Evolutionary conservation across 2,888 invertebrate genomes (phyloP).

Genomic region (Oligia fasciuncula): DNA sequence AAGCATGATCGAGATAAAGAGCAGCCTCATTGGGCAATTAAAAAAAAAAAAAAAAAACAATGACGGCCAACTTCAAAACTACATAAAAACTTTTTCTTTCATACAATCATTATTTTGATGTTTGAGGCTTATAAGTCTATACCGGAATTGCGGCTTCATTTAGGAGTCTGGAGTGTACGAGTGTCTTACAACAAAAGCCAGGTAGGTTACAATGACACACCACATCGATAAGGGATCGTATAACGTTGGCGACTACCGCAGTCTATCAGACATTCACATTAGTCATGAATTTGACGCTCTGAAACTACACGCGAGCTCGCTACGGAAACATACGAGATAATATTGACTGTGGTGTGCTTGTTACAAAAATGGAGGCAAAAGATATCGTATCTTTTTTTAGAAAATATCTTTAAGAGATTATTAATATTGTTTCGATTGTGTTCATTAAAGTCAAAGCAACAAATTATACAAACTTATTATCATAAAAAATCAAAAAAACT

Average conservation of each 20-base stretch:
- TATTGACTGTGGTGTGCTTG: constrained; percentile 44
- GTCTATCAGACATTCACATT: constrained; percentile 86
- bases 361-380: neutral
- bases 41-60: neutral
- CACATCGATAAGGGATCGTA: constrained; percentile 66
- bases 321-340: constrained; percentile 30
- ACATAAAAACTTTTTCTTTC: neutral
- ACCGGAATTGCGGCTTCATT: neutral
- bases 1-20: too few relatives aligned
- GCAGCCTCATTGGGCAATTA: too few relatives aligned
- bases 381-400: neutral
- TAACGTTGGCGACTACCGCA: constrained; percentile 68
- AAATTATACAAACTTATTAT: neutral
- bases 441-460: neutral
- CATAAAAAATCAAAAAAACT: neutral
- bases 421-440: neutral
- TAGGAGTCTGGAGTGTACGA: neutral
- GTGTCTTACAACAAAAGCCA: neutral
- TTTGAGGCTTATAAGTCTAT: neutral
- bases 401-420: neutral
- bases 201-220: constrained; percentile 1
- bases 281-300: constrained; percentile 87
- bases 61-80: neutral
- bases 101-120: neutral
- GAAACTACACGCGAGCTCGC: constrained; percentile 79